Percentiles rank a stretch among this genome's conserved stretches.
Evolutionary conservation across 2,888 invertebrate genomes (phyloP).

Genomic region (Drosophila mettleri): DNA sequence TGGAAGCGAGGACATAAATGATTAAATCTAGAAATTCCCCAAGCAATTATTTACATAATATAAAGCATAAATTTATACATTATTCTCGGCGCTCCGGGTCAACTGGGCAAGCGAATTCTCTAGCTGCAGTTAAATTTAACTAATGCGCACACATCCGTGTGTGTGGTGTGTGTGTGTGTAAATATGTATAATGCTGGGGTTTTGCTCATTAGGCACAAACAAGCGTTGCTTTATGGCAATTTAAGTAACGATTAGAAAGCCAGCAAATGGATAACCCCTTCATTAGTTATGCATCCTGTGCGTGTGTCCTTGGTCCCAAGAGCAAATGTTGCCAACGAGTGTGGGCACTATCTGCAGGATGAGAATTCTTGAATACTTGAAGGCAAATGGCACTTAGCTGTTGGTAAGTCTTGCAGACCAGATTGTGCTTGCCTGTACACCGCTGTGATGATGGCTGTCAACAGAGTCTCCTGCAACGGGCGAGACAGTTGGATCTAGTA

Average conservation of each 20-base stretch:
- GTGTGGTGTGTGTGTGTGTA: not conserved
- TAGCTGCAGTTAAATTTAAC: constrained; percentile 3
- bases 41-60: not conserved
- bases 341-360: no score
- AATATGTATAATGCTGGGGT: not conserved
- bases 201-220: constrained; percentile 12
- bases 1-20: not conserved
- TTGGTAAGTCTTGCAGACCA: not conserved
- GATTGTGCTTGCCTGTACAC: not conserved
- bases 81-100: not conserved
- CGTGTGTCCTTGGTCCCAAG: not conserved
- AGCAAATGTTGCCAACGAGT: not conserved
- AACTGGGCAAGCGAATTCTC: not conserved
- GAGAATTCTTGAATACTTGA: no score
- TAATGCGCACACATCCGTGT: not conserved
- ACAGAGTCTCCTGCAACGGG: constrained; percentile 3
- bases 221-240: not conserved
- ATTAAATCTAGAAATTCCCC: not conserved
- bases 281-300: constrained; percentile 19
- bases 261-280: constrained; percentile 10
- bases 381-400: constrained; percentile 8
- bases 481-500: constrained; percentile 18
- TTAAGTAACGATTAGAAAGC: constrained; percentile 3
- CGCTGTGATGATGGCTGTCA: constrained; percentile 15
- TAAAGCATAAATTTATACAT: constrained; percentile 3